Conservation (phyloP, 2,888 invertebrate genomes). For the Laspeyria flexula region DNA sequence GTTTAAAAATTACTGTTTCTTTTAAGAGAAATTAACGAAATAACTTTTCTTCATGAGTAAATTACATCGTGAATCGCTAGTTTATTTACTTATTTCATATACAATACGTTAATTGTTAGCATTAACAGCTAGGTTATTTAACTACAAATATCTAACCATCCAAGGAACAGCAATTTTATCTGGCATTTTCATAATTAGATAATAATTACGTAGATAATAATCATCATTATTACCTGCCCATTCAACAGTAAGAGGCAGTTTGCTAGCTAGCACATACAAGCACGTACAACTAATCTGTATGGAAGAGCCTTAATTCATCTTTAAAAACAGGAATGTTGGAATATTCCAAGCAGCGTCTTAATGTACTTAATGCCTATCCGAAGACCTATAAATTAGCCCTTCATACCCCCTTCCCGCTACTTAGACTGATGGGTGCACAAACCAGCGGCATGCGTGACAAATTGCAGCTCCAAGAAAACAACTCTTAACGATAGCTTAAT, state of each 20-base stretch:
- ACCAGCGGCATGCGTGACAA: conserved; percentile 61
- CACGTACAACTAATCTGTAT: conserved; percentile 25
- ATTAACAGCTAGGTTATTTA: too few species aligned
- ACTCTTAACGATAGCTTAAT: conserved; percentile 68
- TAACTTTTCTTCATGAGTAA: too few species aligned
- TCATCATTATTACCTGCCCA: not conserved
- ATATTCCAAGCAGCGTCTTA: conserved; percentile 37
- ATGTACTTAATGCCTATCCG: conserved; percentile 44
- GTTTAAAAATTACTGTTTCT: too few species aligned
- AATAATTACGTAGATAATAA: not conserved
- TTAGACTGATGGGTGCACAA: conserved; percentile 38
- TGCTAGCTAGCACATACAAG: not conserved
- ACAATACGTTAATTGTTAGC: too few species aligned
- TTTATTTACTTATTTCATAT: too few species aligned
- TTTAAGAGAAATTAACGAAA: too few species aligned
- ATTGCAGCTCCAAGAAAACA: conserved; percentile 57
- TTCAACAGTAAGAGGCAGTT: not conserved
- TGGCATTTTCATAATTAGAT: too few species aligned
- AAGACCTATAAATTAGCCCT: conserved; percentile 49
- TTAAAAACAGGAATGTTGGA: conserved; percentile 25
- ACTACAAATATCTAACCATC: too few species aligned
- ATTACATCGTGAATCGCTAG: too few species aligned
- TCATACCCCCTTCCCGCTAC: not conserved
- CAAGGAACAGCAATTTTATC: too few species aligned
- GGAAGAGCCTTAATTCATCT: conserved; percentile 21